A percentile compares a stretch with the other conserved stretches of the same genome.
Conservation (phyloP, 2,113 vertebrate genomes). For the Protobothrops flavoviridis region DNA sequence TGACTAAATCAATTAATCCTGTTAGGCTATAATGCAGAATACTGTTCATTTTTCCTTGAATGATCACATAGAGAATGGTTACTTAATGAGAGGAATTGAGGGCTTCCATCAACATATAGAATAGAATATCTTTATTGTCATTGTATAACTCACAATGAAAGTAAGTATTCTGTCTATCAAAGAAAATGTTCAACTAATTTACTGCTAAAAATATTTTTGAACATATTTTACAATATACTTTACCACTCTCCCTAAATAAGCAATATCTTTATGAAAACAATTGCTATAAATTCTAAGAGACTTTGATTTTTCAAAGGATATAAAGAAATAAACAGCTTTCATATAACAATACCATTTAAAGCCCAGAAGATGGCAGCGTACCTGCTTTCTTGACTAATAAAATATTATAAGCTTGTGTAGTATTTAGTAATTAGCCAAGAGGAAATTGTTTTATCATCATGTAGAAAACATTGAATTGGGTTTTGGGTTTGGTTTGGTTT, state of each 20-base stretch:
- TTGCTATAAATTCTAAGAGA: neutral
- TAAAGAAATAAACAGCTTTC: neutral
- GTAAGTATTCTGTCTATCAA: neutral
- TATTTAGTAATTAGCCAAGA: neutral
- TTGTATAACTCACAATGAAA: too few relatives aligned
- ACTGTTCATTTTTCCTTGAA: neutral
- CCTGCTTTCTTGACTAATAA: neutral
- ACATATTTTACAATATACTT: neutral
- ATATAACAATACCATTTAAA: rapidly evolving
- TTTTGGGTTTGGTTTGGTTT: neutral
- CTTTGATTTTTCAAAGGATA: neutral
- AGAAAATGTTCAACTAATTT: neutral
- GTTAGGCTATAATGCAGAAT: neutral
- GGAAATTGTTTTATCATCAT: neutral
- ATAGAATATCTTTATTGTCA: too few relatives aligned
- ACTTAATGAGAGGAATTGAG: neutral
- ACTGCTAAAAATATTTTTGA: neutral
- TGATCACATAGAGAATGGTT: neutral
- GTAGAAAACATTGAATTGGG: neutral
- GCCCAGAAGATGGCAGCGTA: conserved; percentile 54
- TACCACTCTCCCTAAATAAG: neutral
- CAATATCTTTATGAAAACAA: neutral
- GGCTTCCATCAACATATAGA: neutral
- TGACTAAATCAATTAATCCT: neutral
- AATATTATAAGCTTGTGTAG: neutral